These are phyloP conservation scores for Aurelia aurita complex sp. Pacific DNA, from an alignment of 30 jellyfish, hydroid and myxozoan genomes.

Conservation along the genomic window DNA sequence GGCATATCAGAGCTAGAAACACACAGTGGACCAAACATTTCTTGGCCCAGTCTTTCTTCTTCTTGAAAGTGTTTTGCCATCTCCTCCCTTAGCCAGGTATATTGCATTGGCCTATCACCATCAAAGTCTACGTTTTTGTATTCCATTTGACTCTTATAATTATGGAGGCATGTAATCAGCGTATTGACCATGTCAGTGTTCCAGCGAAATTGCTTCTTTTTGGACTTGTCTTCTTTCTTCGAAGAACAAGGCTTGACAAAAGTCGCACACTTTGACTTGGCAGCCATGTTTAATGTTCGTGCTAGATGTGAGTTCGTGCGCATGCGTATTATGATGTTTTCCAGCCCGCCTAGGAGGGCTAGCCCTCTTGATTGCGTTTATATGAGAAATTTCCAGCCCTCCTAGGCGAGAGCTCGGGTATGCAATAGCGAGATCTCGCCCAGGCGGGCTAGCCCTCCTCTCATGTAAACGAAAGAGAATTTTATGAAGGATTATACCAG, in stretches of 20 bases:
- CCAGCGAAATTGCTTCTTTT: slow-evolving; percentile 53
- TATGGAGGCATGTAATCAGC: slow-evolving; percentile 37
- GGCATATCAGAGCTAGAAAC: slow-evolving; percentile 1
- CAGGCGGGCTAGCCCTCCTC: too few relatives aligned
- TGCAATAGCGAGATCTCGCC: too few relatives aligned
- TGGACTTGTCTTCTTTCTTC: slow-evolving; percentile 28
- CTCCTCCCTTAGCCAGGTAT: slow-evolving; percentile 60
- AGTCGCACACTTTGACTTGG: neutral
- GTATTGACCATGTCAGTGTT: slow-evolving; percentile 41
- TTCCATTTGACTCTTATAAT: slow-evolving; percentile 51
- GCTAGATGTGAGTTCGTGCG: too few relatives aligned
- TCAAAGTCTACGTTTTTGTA: slow-evolving; percentile 66
- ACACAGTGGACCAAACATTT: slow-evolving; percentile 36
- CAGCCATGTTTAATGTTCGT: neutral
- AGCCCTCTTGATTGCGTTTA: slow-evolving; percentile 42
- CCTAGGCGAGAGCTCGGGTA: too few relatives aligned
- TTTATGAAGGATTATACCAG: too few relatives aligned
- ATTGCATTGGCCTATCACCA: slow-evolving; percentile 65
- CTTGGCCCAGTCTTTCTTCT: slow-evolving; percentile 19
- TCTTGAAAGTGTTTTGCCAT: slow-evolving; percentile 44
- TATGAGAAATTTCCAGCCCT: too few relatives aligned
- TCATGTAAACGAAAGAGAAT: too few relatives aligned
- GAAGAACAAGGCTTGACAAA: slow-evolving; percentile 1
- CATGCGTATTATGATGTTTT: too few relatives aligned
- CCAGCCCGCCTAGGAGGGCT: neutral